Evolutionary conservation across 2,113 vertebrate genomes (phyloP), one percentile per base, ranked within the genome.

Genomic region (Equus quagga): DNA sequence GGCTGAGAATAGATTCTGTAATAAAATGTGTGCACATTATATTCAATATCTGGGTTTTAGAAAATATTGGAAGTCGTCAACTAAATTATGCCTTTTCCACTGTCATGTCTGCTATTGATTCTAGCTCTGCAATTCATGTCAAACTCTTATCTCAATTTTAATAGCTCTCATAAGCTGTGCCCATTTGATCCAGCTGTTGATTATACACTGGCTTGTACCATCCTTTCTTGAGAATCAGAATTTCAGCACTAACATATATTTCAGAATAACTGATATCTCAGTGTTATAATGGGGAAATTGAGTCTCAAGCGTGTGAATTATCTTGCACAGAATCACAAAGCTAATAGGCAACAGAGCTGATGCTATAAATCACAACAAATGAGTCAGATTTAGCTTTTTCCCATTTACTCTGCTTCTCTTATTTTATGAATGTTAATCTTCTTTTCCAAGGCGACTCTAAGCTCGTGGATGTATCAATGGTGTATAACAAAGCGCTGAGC

Each of bases 191-290:
- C 9, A 81, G 26, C 19, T 70, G 13, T 28, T 95, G 81, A 91
- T 91, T 81, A 54, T 64, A 26, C 1, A 31, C 65, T 49, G 2
- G 44, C 17, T 13, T 79, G 36, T 18, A 41, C 26, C 70, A 8
- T 51, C 64, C 41, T 49, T 72, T 82, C 15, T 95, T 75, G 36
- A 82, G 65, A 93, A 81, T 95, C 65, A 89, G 26, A 90, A 84
- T 72, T 93, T 88, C 23, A 62, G 26, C 54, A 33, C 58, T 92
- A 80, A 93, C n/a, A 12, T 46, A 19, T 12, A 70, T 73, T 95
- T 95, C 31, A 89, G n/a, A 67, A 60, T 75, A 93, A 76, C 24
- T 58, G 11, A 65, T 44, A 49, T 78, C 1, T 72, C 2, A 56
- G 58, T 44, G 9, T 76, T 60, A 1, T 76, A 93, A 75, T 54